Evolutionary conservation across 2,888 invertebrate species (phyloP), one percentile per base, ranked within the genome.

Genomic region (Schizaphis graminum): DNA sequence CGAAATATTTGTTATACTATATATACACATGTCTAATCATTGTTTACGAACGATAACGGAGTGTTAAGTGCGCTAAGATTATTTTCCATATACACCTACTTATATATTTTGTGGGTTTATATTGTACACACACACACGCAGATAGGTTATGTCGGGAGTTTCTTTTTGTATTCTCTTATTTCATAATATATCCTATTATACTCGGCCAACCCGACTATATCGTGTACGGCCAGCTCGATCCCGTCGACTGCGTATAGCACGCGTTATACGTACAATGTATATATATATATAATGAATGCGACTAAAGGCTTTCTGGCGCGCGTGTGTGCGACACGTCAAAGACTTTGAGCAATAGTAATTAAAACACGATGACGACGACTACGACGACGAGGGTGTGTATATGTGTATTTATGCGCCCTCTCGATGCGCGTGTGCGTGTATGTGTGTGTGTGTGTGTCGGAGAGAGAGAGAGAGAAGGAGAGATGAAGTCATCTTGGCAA

Each of bases 401-500:
- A 56, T 26, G 84, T 24, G 41, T 24, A 49, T 26, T 53, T 53
- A 56, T 44, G 84, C 56, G 44, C 28, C 35, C 77, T 77, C 35
- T 4, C 67, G 67, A 3, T 8, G 28, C 44, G 85, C 44, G 89
- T 47, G 61, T 10, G 61, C 16, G 84, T 5, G 61, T n/a, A 47
- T 67, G 28, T 24, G 89, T 47, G 61, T 8, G 61, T 28, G 84
- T 7, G 61, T 47, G 67, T 67, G 28, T 24, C n/a, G 47, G 13
- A 2, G 28, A 49, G 67, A 67, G 67, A 49, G 53, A 53, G 1
- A 26, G 57, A 47, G 47, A 28, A n/a, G 1, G 56, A 49, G 53
- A 53, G 88, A 93, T 89, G 93, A 89, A 93, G 93, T 93, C 89
- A 93, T 93, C 93, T 93, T 89, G 57, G 86, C 92, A 92, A 85